phyloP scores from a whole-genome alignment of 2,797 vertebrate species.

The Lepus oiostolus region DNA sequence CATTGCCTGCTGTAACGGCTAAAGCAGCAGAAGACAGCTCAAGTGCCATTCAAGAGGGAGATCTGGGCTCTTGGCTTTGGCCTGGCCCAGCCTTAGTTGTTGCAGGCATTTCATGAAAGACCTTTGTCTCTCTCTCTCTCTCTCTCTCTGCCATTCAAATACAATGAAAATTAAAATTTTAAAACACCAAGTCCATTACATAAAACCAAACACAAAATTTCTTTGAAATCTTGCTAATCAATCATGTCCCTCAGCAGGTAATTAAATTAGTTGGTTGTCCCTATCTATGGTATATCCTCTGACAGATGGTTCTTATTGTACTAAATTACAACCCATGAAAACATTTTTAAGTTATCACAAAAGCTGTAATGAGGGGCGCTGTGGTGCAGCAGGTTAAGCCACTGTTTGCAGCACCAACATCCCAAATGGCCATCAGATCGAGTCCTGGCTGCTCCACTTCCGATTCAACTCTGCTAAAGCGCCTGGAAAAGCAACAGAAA shows the following conservation, averaged over 20 bases:
- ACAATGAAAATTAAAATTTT: background rate
- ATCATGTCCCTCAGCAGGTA: slow-evolving; percentile 4
- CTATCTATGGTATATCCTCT: slow-evolving; percentile 46
- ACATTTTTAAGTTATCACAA: slow-evolving; percentile 34
- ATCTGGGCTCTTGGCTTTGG: too few relatives aligned
- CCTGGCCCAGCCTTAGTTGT: too few relatives aligned
- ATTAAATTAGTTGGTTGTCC: slow-evolving; percentile 21
- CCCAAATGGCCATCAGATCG: too few relatives aligned
- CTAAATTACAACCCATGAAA: slow-evolving; percentile 35
- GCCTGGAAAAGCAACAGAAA: too few relatives aligned
- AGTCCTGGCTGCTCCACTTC: too few relatives aligned
- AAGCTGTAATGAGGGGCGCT: background rate
- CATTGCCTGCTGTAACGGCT: too few relatives aligned
- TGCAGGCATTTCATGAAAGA: too few relatives aligned
- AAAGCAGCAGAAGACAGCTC: too few relatives aligned
- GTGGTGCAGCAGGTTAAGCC: slow-evolving; percentile 18
- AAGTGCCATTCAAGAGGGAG: too few relatives aligned
- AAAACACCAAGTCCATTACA: background rate
- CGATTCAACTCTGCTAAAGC: too few relatives aligned
- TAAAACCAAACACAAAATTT: slow-evolving; percentile 56
- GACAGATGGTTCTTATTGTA: slow-evolving; percentile 9
- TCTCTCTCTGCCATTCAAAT: too few relatives aligned
- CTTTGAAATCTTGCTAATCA: slow-evolving; percentile 53
- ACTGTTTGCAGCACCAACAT: background rate
- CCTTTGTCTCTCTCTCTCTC: too few relatives aligned